These are phyloP conservation scores for Nyctibius grandis DNA, from an alignment of 2,797 vertebrate species.

Conservation along the genomic window DNA sequence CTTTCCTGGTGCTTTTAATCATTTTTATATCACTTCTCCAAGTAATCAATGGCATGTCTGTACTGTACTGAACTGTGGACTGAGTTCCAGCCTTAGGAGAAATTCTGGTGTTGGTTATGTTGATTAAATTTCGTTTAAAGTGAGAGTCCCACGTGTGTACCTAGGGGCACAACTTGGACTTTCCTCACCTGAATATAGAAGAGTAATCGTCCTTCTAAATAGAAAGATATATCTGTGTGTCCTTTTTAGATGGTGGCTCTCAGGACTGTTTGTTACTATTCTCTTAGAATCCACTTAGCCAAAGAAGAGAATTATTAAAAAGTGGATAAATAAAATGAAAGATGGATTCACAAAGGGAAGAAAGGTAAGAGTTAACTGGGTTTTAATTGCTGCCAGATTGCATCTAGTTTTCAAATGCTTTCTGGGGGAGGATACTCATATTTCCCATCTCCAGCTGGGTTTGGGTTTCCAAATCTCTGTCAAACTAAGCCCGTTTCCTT, in stretches of 20 bases:
- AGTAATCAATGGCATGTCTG: conserved; percentile 12
- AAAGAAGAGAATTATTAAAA: background rate
- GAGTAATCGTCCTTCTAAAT: background rate
- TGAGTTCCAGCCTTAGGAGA: background rate
- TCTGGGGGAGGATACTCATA: conserved; percentile 57
- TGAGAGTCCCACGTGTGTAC: background rate
- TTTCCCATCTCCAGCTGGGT: conserved; percentile 55
- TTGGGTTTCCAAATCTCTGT: conserved; percentile 62
- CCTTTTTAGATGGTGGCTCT: background rate
- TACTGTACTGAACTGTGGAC: background rate
- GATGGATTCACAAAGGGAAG: background rate
- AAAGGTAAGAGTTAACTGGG: conserved; percentile 27
- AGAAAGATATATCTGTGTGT: background rate
- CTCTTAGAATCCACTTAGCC: background rate
- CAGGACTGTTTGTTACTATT: background rate
- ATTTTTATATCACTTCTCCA: conserved; percentile 6
- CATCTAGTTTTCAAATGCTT: conserved; percentile 57
- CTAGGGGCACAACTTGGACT: background rate
- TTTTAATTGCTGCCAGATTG: conserved; percentile 59
- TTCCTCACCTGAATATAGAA: background rate
- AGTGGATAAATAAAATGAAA: background rate
- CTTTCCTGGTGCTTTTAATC: background rate
- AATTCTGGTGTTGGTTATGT: background rate
- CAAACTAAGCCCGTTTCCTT: conserved; percentile 43
- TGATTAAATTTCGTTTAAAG: background rate